A percentile compares a stretch with the other conserved stretches of the same genome.
Conservation (phyloP, 2,797 vertebrate genomes). For the Clarias pachynema region DNA sequence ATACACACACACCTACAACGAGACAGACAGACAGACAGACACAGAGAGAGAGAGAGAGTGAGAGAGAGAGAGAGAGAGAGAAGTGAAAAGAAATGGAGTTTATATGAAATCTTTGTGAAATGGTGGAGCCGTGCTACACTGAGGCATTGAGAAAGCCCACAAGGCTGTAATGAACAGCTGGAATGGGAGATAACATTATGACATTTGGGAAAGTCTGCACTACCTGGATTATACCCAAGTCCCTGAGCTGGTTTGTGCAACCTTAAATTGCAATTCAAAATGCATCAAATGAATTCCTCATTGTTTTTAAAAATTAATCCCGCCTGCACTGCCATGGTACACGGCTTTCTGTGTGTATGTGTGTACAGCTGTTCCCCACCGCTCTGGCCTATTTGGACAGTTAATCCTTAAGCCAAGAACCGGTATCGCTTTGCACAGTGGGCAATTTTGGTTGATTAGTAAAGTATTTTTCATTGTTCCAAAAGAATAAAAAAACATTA, state of each 20-base stretch:
- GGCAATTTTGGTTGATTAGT: background rate
- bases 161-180: conserved; percentile 45
- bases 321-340: conserved; percentile 13
- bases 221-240: conserved; percentile 24
- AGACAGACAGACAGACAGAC: background rate
- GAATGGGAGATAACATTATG: conserved; percentile 49
- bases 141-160: conserved; percentile 44
- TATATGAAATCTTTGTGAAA: conserved; percentile 36
- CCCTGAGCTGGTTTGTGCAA: conserved; percentile 30
- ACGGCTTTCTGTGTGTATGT: conserved; percentile 13
- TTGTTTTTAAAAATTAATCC: conserved; percentile 46
- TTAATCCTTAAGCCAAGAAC: conserved; percentile 30
- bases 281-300: conserved; percentile 50
- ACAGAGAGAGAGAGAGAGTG: background rate
- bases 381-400: conserved; percentile 13
- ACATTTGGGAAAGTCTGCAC: conserved; percentile 45
- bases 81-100: background rate
- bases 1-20: background rate
- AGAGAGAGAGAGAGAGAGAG: background rate
- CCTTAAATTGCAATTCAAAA: conserved; percentile 53
- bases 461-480: background rate
- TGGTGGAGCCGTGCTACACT: conserved; percentile 33
- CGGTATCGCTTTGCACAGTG: background rate
- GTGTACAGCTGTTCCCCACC: conserved; percentile 12
- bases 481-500: no score